phyloP scores from a whole-genome alignment of 2,797 vertebrate genomes.

The Ceryle rudis region DNA sequence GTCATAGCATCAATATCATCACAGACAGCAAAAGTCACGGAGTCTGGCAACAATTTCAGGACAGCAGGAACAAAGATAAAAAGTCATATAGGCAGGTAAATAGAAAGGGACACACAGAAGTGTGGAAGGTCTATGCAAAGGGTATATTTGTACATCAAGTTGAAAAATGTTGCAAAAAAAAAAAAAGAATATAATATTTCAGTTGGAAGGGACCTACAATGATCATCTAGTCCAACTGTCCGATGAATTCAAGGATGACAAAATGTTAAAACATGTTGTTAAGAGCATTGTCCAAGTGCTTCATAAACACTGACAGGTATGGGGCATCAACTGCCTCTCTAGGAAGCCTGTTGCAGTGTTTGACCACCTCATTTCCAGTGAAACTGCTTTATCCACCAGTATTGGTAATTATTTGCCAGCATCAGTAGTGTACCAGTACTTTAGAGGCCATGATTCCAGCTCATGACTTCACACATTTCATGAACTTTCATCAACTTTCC shows the following conservation, averaged over 20 bases:
- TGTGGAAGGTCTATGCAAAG: neutral
- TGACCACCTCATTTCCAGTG: neutral
- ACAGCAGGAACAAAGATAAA: neutral
- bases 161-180: neutral
- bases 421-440: neutral
- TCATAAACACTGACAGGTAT: neutral
- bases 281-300: neutral
- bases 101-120: neutral
- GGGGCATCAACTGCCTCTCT: rapidly evolving
- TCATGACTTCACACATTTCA: neutral
- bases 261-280: neutral
- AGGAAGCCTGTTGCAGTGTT: neutral
- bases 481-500: neutral
- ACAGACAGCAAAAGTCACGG: no score
- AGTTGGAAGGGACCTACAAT: neutral
- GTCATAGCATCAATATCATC: neutral
- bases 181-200: neutral
- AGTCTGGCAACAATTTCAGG: neutral
- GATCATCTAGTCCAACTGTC: neutral
- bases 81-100: neutral
- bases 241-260: neutral
- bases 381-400: neutral
- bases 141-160: neutral
- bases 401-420: neutral
- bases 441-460: neutral